Evolutionary conservation across 2,797 vertebrate species (phyloP).

Genomic region (Leptodactylus fallax): DNA sequence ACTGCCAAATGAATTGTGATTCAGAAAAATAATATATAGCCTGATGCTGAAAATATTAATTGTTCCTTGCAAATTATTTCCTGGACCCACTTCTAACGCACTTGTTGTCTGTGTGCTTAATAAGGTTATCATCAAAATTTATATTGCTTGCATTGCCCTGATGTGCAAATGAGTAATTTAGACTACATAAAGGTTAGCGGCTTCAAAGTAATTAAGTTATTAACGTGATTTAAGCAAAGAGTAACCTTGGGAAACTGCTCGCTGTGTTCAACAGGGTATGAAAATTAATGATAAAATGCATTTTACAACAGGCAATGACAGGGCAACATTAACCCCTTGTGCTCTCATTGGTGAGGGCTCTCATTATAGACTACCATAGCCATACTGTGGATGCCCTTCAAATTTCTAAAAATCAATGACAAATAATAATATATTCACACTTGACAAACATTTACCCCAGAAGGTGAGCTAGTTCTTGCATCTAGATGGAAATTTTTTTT

Average conservation of each 20-base stretch:
- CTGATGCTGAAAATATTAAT: constrained; percentile 7
- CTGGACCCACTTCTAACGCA: constrained; percentile 21
- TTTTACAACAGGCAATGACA: constrained; percentile 9
- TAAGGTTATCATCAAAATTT: constrained; percentile 56
- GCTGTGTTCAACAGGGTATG: constrained; percentile 1
- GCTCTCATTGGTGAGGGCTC: background rate
- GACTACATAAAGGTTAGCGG: constrained; percentile 51
- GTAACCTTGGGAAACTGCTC: constrained; percentile 58
- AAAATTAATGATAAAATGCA: constrained; percentile 39
- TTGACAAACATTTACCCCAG: too few relatives aligned
- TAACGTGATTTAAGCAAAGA: constrained; percentile 47
- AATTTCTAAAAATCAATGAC: too few relatives aligned
- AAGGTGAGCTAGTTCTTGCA: too few relatives aligned
- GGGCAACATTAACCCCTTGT: constrained; percentile 14
- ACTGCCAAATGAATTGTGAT: background rate
- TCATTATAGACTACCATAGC: background rate
- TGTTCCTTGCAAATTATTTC: background rate
- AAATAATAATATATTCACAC: too few relatives aligned
- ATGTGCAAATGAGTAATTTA: constrained; percentile 57
- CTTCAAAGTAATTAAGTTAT: constrained; percentile 56
- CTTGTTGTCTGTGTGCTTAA: constrained; percentile 44
- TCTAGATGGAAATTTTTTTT: too few relatives aligned
- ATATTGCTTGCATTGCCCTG: constrained; percentile 40
- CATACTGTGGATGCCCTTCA: too few relatives aligned
- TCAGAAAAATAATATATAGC: background rate